Evolutionary conservation across 2,113 vertebrate species (phyloP), one percentile per base, ranked within the genome.

Genomic region (Syngnathus typhle): DNA sequence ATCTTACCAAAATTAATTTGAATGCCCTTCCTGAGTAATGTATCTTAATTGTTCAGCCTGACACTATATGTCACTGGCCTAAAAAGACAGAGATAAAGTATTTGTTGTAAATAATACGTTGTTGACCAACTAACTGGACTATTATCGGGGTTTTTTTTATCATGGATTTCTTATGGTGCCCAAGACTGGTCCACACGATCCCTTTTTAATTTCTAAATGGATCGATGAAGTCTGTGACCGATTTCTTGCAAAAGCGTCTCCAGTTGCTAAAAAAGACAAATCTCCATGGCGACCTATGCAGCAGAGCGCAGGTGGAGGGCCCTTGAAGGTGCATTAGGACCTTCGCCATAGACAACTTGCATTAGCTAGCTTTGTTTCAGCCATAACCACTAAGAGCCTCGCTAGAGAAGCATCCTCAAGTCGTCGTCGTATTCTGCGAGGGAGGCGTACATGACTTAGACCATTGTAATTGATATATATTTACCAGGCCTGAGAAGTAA

Each of bases 321-420:
- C 73, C 86, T 89, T 82, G 75, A 87, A 78, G 73, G 76, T 85
- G 72, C 86, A 89, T 88, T 89, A 89, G 81, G 78, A 76, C 71
- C 77, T 82, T 75, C 72, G 81, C 76, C 69, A 4, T 84, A 36
- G 21, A 80, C 68, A 77, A 61, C 67, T 61, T 60, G 59, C 71
- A 76, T 85, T 81, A 74, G 71, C 68, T 80, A 72, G 64, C 67
- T 67, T 71, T 18, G 37, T 61, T 71, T 78, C 47, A 23, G n/a
- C 36, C 23, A 56, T 51, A 19, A 51, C 19, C 55, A 58, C 55
- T 58, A 61, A 80, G 78, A 75, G 71, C 55, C 69, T 27, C 27
- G 7, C 55, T 58, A 6, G 13, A 16, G 23, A 58, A 36, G 12
- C 27, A 36, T 58, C 55, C 27, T 16, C 55, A 58, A 36, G 27